Conservation (phyloP, 2,113 vertebrate species). For the Aplodontia rufa region DNA sequence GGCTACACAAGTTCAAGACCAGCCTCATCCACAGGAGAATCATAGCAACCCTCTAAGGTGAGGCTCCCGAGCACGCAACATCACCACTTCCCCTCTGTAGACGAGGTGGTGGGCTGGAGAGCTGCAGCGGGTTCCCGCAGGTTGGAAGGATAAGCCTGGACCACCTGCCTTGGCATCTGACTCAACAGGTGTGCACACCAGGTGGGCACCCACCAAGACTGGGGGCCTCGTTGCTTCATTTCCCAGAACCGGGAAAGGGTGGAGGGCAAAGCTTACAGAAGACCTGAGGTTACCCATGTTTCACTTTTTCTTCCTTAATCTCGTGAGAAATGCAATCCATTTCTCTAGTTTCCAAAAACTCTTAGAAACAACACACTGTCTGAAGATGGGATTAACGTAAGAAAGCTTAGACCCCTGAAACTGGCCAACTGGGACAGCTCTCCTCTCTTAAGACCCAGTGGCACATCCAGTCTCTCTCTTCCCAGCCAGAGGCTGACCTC, state of each 20-base stretch:
- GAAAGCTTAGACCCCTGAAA: background rate
- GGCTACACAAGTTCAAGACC: background rate
- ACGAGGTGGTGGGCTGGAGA: background rate
- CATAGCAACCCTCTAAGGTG: fast-evolving
- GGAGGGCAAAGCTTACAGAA: too few relatives aligned
- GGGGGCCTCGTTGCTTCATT: too few relatives aligned
- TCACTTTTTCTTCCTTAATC: background rate
- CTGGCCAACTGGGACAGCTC: background rate
- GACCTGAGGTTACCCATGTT: background rate
- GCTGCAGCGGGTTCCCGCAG: background rate
- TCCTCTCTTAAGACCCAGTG: background rate
- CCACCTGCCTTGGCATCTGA: background rate
- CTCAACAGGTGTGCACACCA: too few relatives aligned
- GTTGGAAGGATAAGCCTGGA: background rate
- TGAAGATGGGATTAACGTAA: background rate
- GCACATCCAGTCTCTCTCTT: background rate
- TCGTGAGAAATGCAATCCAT: background rate
- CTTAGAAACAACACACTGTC: background rate
- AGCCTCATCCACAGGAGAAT: background rate
- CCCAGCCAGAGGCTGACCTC: background rate
- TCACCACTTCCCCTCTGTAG: fast-evolving
- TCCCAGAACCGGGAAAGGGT: background rate
- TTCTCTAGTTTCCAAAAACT: background rate
- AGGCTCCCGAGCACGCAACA: background rate
- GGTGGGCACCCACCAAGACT: too few relatives aligned